Percentiles rank a stretch among this genome's conserved stretches.
These are phyloP conservation scores for Atlantisia rogersi DNA, from an alignment of 2,113 vertebrate genomes.

Conservation along the genomic window DNA sequence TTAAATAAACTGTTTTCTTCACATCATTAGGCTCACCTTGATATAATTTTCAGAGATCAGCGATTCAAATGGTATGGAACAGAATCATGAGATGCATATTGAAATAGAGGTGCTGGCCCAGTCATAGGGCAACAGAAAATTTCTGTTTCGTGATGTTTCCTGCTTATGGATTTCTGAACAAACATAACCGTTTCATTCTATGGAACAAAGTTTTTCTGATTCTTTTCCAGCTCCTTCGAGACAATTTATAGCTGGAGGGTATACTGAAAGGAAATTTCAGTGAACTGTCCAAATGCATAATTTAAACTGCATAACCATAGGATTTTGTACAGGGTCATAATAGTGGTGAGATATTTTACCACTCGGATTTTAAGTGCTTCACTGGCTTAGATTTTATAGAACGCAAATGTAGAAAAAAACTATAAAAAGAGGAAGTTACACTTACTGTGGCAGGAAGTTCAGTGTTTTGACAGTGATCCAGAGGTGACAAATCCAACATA, in stretches of 20 bases:
- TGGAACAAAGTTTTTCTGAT: conserved; percentile 5
- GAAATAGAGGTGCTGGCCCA: background rate
- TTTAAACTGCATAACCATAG: background rate
- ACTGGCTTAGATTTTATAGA: conserved; percentile 2
- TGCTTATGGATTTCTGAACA: background rate
- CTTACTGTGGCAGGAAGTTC: background rate
- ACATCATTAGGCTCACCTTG: background rate
- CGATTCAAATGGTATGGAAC: background rate
- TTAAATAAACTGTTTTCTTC: background rate
- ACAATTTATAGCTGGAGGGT: conserved; percentile 7
- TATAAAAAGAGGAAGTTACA: background rate
- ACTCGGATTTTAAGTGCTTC: conserved; percentile 18
- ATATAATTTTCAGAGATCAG: background rate
- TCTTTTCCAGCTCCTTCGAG: conserved; percentile 30
- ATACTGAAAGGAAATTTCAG: conserved; percentile 15
- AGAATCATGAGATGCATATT: background rate
- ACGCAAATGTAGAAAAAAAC: background rate
- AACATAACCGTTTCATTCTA: background rate
- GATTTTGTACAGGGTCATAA: background rate
- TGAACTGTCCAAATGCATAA: conserved; percentile 27
- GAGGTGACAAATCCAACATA: background rate
- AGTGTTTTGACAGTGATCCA: background rate
- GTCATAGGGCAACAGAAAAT: background rate
- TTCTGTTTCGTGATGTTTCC: background rate
- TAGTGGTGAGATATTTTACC: background rate